Conservation (phyloP, 2,888 invertebrate species). For the Hemicrepidius hirtus region DNA sequence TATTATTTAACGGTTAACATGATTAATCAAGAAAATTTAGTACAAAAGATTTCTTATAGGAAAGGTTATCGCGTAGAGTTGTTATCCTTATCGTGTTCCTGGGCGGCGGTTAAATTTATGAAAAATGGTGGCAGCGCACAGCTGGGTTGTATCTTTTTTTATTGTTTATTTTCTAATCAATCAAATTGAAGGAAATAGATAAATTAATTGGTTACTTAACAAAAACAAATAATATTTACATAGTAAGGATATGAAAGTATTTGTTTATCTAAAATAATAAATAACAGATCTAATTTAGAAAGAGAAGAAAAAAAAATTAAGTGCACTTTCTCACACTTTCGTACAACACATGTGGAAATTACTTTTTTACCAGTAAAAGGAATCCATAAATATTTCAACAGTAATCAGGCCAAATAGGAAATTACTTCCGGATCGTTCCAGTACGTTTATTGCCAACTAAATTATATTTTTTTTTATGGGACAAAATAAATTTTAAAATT, state of each 20-base stretch:
- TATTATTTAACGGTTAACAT: constrained; percentile 34
- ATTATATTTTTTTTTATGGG: too few species aligned
- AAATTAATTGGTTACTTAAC: constrained; percentile 37
- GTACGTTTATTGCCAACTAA: too few species aligned
- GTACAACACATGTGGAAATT: too few species aligned
- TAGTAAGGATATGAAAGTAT: background rate
- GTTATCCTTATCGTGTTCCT: constrained; percentile 36
- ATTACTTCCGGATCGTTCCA: too few species aligned
- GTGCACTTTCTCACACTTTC: too few species aligned
- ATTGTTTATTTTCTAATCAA: constrained; percentile 40
- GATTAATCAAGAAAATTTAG: constrained; percentile 18
- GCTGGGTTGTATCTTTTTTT: constrained; percentile 25
- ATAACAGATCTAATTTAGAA: too few species aligned
- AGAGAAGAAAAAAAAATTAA: too few species aligned
- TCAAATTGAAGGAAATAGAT: constrained; percentile 14
- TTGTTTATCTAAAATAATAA: too few species aligned
- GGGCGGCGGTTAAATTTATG: constrained; percentile 5
- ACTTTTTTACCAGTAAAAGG: too few species aligned
- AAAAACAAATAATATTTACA: constrained; percentile 31
- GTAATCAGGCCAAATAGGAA: too few species aligned
- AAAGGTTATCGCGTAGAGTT: constrained; percentile 35
- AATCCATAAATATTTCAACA: too few species aligned
- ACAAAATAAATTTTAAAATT: too few species aligned
- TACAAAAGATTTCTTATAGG: constrained; percentile 20
- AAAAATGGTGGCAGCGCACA: constrained; percentile 35